These are phyloP conservation scores for Phataginus tetradactyla DNA, from an alignment of 2,797 vertebrate species.

Conservation along the genomic window DNA sequence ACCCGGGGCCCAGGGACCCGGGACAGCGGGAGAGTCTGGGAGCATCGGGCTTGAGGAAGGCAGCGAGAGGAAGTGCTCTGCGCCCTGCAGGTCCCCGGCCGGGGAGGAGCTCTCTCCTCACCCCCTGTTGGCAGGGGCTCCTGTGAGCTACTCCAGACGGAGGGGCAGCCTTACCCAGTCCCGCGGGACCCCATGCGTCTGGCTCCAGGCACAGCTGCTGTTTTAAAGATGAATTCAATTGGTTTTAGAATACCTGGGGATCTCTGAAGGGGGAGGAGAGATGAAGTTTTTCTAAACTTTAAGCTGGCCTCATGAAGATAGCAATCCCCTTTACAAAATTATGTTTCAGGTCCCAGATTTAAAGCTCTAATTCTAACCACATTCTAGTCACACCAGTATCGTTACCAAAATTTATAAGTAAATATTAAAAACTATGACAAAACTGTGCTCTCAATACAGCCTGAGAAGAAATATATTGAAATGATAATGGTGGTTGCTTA, in stretches of 20 bases:
- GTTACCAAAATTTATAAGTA: background rate
- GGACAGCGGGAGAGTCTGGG: rapidly evolving
- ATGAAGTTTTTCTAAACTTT: background rate
- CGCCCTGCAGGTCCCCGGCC: rapidly evolving
- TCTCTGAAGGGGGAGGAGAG: background rate
- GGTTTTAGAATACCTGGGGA: rapidly evolving
- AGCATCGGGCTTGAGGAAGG: background rate
- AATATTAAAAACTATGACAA: background rate
- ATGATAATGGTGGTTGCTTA: rapidly evolving
- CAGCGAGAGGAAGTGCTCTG: background rate
- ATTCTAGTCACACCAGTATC: background rate
- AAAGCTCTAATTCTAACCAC: background rate
- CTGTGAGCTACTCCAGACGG: background rate
- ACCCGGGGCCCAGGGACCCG: too few relatives aligned
- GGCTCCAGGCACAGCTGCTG: background rate
- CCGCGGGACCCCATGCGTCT: too few relatives aligned
- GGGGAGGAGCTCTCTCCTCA: too few relatives aligned
- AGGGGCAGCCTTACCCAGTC: rapidly evolving
- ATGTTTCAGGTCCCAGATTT: too few relatives aligned
- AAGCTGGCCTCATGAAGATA: rapidly evolving
- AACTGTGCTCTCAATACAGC: rapidly evolving
- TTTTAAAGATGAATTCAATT: rapidly evolving
- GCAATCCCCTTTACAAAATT: background rate
- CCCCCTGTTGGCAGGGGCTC: too few relatives aligned
- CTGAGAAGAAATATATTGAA: background rate